Base-by-base conservation (phyloP, 2,888 invertebrate genomes). In the Corythucha ciliata region DNA sequence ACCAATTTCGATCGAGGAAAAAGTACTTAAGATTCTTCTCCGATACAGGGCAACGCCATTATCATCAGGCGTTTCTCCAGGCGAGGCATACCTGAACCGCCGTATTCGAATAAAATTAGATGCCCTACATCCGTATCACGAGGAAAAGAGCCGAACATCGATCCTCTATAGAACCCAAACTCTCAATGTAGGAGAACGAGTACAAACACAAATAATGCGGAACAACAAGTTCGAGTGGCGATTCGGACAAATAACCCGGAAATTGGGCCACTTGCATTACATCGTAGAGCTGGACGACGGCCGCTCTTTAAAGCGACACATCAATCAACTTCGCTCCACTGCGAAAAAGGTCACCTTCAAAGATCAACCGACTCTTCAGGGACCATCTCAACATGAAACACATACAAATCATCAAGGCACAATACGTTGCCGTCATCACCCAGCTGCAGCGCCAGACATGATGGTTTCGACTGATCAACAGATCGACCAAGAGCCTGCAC, bases 161-260 rank as follows among this genome's bases (percentile, higher is more conserved):
- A n/a, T n/a, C n/a, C n/a, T n/a, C n/a, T n/a, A n/a, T 22, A 24
- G 40, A n/a, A 48, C 21, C 18, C 42, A 6, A 7, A 18, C 25
- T 2, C 10, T 42, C n/a, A 26, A 2, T 4, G 42, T 42, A 3
- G 49, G 40, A 20, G 40, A 49, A 27, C 20, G 32, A 29, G 47
- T 52, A 18, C 45, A 48, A 25, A 29, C 52, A n/a, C 36, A 39
- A 24, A 37, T 48, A 32, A 48, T 36, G 25, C 22, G 39, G 7
- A 52, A 46, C 34, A 26, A 48, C 24, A 49, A 49, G 32, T n/a
- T 22, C 8, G 24, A 29, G 20, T 53, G 53, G 53, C 14, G 42
- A 45, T 34, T 33, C 12, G 51, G 45, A 52, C 26, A n/a, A 22
- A 36, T 53, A 10, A 7, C 37, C 12, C 7, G 25, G 21, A 52